A percentile compares a stretch with the other conserved stretches of the same genome.
Evolutionary conservation across 2,888 invertebrate genomes (phyloP).

Genomic region (Heliconius erato): DNA sequence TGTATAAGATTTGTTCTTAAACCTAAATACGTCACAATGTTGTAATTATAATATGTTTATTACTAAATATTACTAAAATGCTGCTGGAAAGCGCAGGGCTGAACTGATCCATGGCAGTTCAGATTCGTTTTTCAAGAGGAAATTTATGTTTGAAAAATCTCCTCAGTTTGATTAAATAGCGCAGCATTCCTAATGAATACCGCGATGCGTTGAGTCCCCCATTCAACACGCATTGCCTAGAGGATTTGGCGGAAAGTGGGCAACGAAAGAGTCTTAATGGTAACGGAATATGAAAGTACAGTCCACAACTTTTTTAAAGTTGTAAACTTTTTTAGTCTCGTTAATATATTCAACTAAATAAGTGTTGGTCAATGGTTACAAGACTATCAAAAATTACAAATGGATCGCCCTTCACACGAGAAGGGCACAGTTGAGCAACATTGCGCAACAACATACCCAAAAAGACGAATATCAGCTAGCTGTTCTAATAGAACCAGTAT

Average conservation of each 20-base stretch:
- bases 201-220: no score
- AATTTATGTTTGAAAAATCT: no score
- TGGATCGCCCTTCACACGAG: slow-evolving; percentile 15
- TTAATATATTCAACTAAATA: background rate
- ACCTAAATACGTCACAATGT: slow-evolving; percentile 1
- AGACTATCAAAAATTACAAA: background rate
- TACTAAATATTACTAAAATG: background rate
- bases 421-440: slow-evolving; percentile 8
- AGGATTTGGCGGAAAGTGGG: no score
- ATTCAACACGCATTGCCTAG: no score
- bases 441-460: background rate
- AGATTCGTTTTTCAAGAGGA: no score
- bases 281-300: no score
- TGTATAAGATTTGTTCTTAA: slow-evolving; percentile 2
- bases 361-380: background rate
- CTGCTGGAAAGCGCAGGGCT: no score
- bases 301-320: no score
- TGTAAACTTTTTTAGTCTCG: background rate
- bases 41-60: background rate
- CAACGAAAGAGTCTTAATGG: no score
- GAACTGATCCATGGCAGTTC: no score
- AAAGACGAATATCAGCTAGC: slow-evolving; percentile 1
- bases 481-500: background rate
- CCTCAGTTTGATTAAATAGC: no score
- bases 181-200: no score